Conservation (phyloP, 2,797 vertebrate species). For the Ptychobarbus kaznakovi region DNA sequence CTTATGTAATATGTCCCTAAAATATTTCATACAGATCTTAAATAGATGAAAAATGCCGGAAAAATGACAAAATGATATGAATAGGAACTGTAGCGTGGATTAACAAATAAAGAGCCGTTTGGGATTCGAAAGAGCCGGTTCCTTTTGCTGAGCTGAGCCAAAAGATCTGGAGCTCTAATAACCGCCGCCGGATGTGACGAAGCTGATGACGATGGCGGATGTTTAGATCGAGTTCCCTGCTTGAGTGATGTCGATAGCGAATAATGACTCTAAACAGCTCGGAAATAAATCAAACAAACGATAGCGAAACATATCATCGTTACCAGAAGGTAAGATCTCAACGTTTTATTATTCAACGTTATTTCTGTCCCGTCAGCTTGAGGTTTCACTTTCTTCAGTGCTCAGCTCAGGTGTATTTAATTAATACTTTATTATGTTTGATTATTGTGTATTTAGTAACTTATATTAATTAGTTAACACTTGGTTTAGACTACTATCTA, state of each 20-base stretch:
- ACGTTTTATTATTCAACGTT: neutral
- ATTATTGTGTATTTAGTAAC: neutral
- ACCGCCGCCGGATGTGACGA: slow-evolving; percentile 34
- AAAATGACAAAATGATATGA: too few relatives aligned
- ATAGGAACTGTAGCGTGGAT: too few relatives aligned
- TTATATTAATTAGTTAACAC: neutral
- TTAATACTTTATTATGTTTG: neutral
- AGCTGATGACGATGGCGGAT: neutral
- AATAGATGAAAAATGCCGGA: too few relatives aligned
- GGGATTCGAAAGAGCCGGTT: too few relatives aligned
- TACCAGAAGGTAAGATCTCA: neutral
- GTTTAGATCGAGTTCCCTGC: neutral
- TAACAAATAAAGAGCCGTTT: too few relatives aligned
- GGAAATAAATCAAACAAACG: neutral
- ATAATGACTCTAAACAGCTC: neutral
- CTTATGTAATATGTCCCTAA: too few relatives aligned
- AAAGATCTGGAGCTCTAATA: too few relatives aligned
- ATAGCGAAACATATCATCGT: neutral
- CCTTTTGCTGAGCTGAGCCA: too few relatives aligned
- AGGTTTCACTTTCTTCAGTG: neutral
- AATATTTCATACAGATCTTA: too few relatives aligned
- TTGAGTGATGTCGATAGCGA: neutral
- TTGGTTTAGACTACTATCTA: neutral
- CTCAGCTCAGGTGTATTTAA: neutral
- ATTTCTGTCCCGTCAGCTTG: neutral